phyloP scores from a whole-genome alignment of 2,797 vertebrate species.

The Anisognathus igniventris region DNA sequence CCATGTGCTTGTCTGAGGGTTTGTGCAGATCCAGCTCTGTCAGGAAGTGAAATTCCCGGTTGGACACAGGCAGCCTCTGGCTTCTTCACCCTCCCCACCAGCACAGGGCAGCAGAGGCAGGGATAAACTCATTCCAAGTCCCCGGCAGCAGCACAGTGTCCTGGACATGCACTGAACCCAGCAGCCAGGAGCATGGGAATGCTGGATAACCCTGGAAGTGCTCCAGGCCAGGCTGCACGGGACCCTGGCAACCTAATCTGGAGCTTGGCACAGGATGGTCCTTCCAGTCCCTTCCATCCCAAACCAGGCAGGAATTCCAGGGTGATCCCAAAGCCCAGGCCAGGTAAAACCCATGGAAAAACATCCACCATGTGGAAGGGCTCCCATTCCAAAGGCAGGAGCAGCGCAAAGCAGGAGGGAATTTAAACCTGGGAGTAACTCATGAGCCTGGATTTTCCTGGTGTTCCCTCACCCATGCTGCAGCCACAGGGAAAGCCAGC shows the following conservation, averaged over 20 bases:
- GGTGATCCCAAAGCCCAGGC: neutral
- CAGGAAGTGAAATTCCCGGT: neutral
- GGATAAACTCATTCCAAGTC: neutral
- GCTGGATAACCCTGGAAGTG: neutral
- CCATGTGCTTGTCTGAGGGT: no score
- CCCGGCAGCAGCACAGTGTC: neutral
- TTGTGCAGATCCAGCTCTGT: neutral
- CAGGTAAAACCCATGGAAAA: fast-evolving
- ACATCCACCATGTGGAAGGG: fast-evolving
- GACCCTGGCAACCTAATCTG: neutral
- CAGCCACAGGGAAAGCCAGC: fast-evolving
- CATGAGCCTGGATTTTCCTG: neutral
- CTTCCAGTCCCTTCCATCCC: neutral
- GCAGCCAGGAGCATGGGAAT: neutral
- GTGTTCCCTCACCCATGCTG: fast-evolving
- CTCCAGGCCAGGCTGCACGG: no score
- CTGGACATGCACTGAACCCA: fast-evolving
- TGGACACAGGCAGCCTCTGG: neutral
- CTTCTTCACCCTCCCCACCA: neutral
- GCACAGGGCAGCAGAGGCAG: neutral
- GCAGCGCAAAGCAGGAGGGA: neutral
- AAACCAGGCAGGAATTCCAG: no score
- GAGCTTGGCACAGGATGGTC: no score
- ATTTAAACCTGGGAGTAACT: neutral
- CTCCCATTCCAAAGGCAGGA: neutral